Conservation (phyloP, 1,140 invertebrate species). For the Spodoptera litura region DNA sequence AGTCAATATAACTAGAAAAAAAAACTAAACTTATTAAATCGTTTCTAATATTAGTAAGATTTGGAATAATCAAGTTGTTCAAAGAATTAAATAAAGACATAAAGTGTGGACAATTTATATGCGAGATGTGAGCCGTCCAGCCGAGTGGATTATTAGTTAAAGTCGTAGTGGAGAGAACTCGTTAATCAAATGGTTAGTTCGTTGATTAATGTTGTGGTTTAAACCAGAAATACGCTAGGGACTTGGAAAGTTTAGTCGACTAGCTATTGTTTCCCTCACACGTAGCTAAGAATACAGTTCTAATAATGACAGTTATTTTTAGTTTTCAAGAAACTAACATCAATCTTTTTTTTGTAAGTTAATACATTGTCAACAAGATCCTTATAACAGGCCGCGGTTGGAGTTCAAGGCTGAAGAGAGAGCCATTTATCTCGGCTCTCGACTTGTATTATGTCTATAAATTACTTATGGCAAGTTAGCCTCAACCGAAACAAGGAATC, state of each 20-base stretch:
- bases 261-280: constrained; percentile 5
- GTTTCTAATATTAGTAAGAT: neutral
- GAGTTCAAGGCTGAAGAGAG: constrained; percentile 60
- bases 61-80: neutral
- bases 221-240: constrained; percentile 16
- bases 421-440: constrained; percentile 63
- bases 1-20: too few species aligned
- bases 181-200: constrained; percentile 26
- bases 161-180: constrained; percentile 18
- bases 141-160: constrained; percentile 30
- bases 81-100: neutral
- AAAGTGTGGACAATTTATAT: constrained; percentile 4
- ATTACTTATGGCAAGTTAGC: constrained; percentile 58
- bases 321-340: constrained; percentile 13
- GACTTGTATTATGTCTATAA: constrained; percentile 64
- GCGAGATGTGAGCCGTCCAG: constrained; percentile 4
- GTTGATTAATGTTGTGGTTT: constrained; percentile 27
- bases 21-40: too few species aligned
- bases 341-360: constrained; percentile 33
- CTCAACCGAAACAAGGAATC: constrained; percentile 32
- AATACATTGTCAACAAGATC: constrained; percentile 48
- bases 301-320: constrained; percentile 12
- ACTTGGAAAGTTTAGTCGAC: neutral
- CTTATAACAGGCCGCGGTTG: constrained; percentile 32
- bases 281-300: neutral